Evolutionary conservation across 2,797 vertebrate species (phyloP).

Genomic region (Phataginus tetradactyla): DNA sequence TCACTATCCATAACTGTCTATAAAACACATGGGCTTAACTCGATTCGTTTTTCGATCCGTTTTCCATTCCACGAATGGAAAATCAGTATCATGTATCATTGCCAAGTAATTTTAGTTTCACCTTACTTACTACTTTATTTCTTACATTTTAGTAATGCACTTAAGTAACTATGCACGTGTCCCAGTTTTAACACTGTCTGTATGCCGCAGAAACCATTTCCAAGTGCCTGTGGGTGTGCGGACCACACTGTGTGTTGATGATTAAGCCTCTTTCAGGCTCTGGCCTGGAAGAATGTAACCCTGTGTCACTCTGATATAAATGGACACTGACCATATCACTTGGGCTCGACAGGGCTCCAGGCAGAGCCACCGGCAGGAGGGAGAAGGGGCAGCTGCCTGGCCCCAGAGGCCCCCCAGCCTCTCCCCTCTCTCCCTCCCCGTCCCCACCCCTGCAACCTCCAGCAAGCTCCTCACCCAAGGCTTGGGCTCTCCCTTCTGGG

Average conservation of each 20-base stretch:
- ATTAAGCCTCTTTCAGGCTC: neutral
- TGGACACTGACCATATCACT: neutral
- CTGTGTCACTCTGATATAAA: neutral
- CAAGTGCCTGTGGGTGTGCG: neutral
- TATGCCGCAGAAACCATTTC: neutral
- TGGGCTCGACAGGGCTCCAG: neutral
- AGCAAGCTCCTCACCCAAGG: neutral
- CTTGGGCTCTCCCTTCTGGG: neutral
- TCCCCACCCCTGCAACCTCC: neutral
- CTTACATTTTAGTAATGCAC: neutral
- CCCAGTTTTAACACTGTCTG: neutral
- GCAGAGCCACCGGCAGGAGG: neutral
- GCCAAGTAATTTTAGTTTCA: neutral
- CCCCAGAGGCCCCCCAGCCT: neutral
- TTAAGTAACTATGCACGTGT: neutral
- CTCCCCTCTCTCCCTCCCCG: neutral
- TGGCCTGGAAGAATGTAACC: slow-evolving; percentile 25
- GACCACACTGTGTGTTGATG: rapidly evolving
- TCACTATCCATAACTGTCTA: neutral
- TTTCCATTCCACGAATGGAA: neutral
- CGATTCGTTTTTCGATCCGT: neutral
- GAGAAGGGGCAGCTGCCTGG: neutral
- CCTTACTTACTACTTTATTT: too few relatives aligned
- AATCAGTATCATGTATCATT: neutral
- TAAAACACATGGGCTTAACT: neutral